Evolutionary conservation across 1,140 invertebrate species (phyloP), one percentile per base, ranked within the genome.

Genomic region (Teleogryllus occipitalis): DNA sequence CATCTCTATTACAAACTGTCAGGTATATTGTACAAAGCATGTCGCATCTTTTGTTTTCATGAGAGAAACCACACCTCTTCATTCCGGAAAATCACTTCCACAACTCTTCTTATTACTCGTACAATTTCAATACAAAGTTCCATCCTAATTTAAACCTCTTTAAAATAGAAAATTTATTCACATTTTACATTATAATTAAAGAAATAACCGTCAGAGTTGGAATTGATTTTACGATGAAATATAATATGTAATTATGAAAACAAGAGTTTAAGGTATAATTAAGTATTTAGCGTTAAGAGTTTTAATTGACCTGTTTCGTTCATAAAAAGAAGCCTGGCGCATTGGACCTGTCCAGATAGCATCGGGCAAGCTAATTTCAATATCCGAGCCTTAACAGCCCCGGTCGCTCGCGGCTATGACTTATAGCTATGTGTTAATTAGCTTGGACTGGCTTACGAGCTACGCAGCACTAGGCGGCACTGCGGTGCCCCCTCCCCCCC

Each of bases 261-360:
- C 54, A 65, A 65, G 54, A 65, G 54, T 65, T 65, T 65, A 65
- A 65, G 54, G 54, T 65, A 65, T 65, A 65, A 65, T 65, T 65
- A 65, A 65, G 54, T 65, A 65, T 65, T 65, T 65, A 65, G 54
- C 54, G 54, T 65, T 65, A 65, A 65, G 54, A 65, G 54, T 65
- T 65, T 65, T 65, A 65, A 65, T 65, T 65, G 54, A 65, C 54
- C 54, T 65, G 54, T 65, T 65, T 65, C 54, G 54, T 65, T 65
- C 54, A 65, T 65, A 65, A 65, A 65, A 65, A 65, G 54, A 65
- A 65, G 54, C 18, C 54, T 65, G 54, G 54, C 54, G 54, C 54
- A 65, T 65, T 65, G 54, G 18, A 65, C 54, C 54, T 65, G 54
- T 65, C 54, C 54, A 65, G 54, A 65, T 65, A 65, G 54, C 10